These are phyloP conservation scores for Lynx canadensis DNA, from an alignment of 2,113 vertebrate species.

Conservation along the genomic window DNA sequence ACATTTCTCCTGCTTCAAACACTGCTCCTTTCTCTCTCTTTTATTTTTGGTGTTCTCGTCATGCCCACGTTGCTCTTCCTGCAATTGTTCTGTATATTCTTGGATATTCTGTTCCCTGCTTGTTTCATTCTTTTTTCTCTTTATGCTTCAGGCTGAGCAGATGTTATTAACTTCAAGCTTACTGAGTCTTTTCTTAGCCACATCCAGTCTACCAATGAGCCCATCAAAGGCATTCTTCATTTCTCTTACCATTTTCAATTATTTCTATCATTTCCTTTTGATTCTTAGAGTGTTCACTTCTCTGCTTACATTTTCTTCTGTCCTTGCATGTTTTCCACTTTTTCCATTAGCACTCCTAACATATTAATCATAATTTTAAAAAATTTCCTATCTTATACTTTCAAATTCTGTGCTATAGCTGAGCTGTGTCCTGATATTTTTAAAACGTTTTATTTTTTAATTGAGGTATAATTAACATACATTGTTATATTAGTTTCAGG, in stretches of 20 bases:
- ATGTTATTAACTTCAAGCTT: neutral
- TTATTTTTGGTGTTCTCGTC: neutral
- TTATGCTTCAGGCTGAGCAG: neutral
- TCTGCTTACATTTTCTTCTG: neutral
- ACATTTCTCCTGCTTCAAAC: neutral
- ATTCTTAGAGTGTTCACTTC: neutral
- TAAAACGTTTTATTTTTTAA: neutral
- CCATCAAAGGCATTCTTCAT: neutral
- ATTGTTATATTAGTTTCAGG: neutral
- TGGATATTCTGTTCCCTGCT: neutral
- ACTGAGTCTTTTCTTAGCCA: neutral
- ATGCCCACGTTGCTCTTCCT: neutral
- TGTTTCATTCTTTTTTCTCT: neutral
- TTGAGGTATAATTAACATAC: neutral
- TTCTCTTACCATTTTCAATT: neutral
- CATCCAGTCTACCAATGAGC: neutral
- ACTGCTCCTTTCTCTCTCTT: neutral
- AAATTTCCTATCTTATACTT: neutral
- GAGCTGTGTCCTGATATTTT: neutral
- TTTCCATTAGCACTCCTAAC: neutral
- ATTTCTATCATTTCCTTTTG: neutral
- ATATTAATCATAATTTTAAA: neutral
- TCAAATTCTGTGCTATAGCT: neutral
- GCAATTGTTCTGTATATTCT: neutral
- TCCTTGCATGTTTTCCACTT: neutral